A percentile compares a stretch with the other conserved stretches of the same genome.
Evolutionary conservation across 2,797 vertebrate species (phyloP).

Genomic region (Dromococcyx pavoninus): DNA sequence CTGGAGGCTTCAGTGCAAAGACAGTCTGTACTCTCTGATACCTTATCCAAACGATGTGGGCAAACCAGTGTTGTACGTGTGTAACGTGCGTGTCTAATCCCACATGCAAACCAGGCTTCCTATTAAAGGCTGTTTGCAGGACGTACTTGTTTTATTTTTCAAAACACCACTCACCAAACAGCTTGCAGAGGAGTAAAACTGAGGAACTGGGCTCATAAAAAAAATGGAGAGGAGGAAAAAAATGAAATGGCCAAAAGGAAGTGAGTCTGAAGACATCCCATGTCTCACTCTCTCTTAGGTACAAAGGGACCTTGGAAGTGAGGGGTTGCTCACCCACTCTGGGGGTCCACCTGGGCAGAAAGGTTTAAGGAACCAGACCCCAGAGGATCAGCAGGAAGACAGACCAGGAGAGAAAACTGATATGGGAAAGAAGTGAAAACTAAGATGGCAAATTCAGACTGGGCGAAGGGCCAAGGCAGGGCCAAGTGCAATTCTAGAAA

Average conservation of each 20-base stretch:
- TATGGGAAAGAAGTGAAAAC: conserved; percentile 61
- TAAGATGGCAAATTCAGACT: conserved; percentile 48
- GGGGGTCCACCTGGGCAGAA: neutral
- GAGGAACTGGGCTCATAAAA: neutral
- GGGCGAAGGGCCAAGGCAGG: conserved; percentile 56
- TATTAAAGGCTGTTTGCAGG: neutral
- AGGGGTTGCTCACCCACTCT: neutral
- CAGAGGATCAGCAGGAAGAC: neutral
- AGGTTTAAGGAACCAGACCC: neutral
- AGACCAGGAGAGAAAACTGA: conserved; percentile 5
- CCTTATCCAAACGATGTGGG: conserved; percentile 43
- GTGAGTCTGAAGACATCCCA: neutral
- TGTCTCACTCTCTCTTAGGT: neutral
- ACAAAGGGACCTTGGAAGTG: neutral
- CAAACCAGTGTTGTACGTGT: neutral
- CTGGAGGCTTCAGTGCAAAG: conserved; percentile 37
- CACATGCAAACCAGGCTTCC: neutral
- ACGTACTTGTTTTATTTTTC: neutral
- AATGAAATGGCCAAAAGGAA: neutral
- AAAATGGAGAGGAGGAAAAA: neutral
- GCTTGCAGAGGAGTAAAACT: neutral
- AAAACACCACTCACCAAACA: neutral
- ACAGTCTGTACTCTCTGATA: conserved; percentile 49
- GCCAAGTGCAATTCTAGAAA: conserved; percentile 67
- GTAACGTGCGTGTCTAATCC: neutral